Base-by-base conservation (phyloP, 1,140 invertebrate species). In the Drosophila parabipectinata region DNA sequence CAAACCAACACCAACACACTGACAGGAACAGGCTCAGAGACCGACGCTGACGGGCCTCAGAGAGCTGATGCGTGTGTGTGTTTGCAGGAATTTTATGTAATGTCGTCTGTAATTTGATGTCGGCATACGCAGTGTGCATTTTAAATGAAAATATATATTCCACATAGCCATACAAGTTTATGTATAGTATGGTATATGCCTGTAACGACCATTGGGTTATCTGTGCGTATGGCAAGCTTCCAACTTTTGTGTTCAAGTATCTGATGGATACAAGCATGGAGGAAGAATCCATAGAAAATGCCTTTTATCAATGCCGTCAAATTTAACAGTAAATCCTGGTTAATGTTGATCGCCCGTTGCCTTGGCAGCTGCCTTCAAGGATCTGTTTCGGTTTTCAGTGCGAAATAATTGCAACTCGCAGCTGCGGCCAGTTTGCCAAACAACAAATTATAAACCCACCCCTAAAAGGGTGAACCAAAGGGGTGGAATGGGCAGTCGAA, bases 71-170 rank as follows among this genome's bases (percentile, higher is more conserved):
- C n/a, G 41, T 44, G 34, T 18, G n/a, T 45, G 55, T 37, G 64
- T 75, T 68, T 79, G 72, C 21, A 52, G 68, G 41, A 48, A 71
- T 87, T 87, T 87, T 59, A 81, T 85, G 71, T 87, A 87, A 84
- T 81, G 77, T 85, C 63, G 62, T 74, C 77, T 74, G 81, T 84
- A 77, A 85, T 84, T 85, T 84, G 77, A 77, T 67, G 81, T 77
- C 73, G 81, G 62, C 72, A 61, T 59, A 84, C 80, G 73, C 80
- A 69, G 60, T 55, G 67, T 69, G 77, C 67, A 87, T 87, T 75
- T 85, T 54, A 78, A 87, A 87, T 81, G 82, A 48, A 77, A 67
- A 81, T 56, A 57, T 72, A 73, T 61, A 44, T 57, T 28, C 48
- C 47, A 48, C 58, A 60, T 41, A 61, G 39, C 21, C 61, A 44